A percentile compares a stretch with the other conserved stretches of the same genome.
phyloP scores from a whole-genome alignment of 2,113 vertebrate species.

The Charadrius vociferus region DNA sequence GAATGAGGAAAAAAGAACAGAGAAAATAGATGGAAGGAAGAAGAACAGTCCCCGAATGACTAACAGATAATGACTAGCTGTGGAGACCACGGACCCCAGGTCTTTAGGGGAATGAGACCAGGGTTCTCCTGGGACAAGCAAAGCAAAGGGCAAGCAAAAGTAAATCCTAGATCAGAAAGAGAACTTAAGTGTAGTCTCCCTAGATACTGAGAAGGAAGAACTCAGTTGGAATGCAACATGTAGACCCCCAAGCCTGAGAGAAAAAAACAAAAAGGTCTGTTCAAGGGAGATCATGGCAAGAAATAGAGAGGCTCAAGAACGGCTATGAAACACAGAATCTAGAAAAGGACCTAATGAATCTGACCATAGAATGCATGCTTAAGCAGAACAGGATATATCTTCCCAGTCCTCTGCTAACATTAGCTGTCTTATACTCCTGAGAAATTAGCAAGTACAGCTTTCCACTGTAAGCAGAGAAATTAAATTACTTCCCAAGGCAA shows the following conservation, averaged over 20 bases:
- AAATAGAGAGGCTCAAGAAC: background rate
- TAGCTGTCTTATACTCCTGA: background rate
- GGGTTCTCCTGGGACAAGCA: background rate
- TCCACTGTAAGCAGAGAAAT: conserved; percentile 17
- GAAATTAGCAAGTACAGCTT: conserved; percentile 14
- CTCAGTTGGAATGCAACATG: background rate
- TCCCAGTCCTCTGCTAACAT: background rate
- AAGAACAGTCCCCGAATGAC: background rate
- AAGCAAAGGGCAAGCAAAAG: background rate
- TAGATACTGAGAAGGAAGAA: background rate
- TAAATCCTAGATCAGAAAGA: background rate
- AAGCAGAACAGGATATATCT: background rate
- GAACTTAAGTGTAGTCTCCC: accelerated
- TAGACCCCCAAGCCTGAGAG: background rate
- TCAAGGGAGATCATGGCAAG: background rate
- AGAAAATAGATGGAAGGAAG: background rate
- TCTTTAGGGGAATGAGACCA: background rate
- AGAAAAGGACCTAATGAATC: background rate
- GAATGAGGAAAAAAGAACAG: background rate
- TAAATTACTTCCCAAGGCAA: conserved; percentile 28
- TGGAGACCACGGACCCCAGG: background rate
- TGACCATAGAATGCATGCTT: background rate
- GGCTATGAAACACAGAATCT: background rate
- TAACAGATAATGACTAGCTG: background rate
- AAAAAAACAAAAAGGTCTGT: background rate